Conservation (phyloP, 2,113 vertebrate species). For the Lepidiolamprologus cunningtoni region DNA sequence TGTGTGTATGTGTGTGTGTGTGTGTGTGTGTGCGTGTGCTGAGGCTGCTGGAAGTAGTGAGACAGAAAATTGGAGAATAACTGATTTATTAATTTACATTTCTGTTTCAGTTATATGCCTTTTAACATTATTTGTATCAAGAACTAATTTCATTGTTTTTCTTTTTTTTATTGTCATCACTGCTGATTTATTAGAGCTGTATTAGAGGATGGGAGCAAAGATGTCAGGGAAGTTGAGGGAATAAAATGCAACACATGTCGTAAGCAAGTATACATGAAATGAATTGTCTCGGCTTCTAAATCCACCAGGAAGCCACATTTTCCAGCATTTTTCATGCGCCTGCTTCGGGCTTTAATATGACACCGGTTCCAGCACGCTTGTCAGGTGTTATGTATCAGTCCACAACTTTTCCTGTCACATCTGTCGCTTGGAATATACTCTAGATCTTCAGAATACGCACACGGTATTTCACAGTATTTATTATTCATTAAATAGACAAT, state of each 20-base stretch:
- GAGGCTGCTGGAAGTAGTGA: not conserved
- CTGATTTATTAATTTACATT: not conserved
- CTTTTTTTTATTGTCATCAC: not conserved
- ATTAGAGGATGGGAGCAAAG: not conserved
- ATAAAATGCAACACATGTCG: not conserved
- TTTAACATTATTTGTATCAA: not conserved
- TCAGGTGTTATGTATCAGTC: conserved; percentile 34
- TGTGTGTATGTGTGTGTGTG: not conserved
- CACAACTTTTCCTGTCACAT: conserved; percentile 32
- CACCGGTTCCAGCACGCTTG: conserved; percentile 23
- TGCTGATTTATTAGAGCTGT: not conserved
- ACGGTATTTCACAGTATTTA: not conserved
- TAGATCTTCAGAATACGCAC: not conserved
- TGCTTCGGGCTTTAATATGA: conserved; percentile 6
- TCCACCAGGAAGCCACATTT: conserved; percentile 14
- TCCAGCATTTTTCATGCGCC: not conserved
- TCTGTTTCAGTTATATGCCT: not conserved
- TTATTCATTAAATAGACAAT: not conserved
- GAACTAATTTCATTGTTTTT: not conserved
- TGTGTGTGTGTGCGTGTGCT: fast-evolving
- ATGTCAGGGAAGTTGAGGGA: not conserved
- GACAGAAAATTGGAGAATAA: not conserved
- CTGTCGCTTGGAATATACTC: conserved; percentile 36
- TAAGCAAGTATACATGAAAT: conserved; percentile 5
- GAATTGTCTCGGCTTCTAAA: conserved; percentile 10